Percentiles rank a stretch among this genome's conserved stretches.
Evolutionary conservation across 2,888 invertebrate species (phyloP).

Genomic region (Spodoptera picta): DNA sequence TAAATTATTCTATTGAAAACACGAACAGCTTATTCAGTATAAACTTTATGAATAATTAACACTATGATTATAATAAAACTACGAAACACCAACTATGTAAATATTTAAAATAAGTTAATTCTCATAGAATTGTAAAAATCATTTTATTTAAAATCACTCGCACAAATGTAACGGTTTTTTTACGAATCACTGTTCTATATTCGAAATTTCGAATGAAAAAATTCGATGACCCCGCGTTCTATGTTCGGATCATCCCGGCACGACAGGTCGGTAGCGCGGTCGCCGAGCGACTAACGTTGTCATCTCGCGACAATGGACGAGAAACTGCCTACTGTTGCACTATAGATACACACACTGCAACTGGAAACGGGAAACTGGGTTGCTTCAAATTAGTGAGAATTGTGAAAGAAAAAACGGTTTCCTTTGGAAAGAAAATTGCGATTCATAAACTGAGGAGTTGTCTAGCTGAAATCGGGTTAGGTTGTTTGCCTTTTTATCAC

Average conservation of each 20-base stretch:
- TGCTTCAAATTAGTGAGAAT: conserved; percentile 62
- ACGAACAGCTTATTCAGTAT: conserved; percentile 20
- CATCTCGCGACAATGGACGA: conserved; percentile 56
- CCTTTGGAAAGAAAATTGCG: conserved; percentile 47
- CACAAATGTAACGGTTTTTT: conserved; percentile 5
- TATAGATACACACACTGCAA: conserved; percentile 57
- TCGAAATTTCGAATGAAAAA: conserved; percentile 10
- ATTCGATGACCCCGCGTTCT: conserved; percentile 34
- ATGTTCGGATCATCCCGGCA: conserved; percentile 43
- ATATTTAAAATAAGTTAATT: conserved; percentile 6
- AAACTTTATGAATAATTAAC: conserved; percentile 39
- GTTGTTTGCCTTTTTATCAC: conserved; percentile 3
- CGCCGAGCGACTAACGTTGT: conserved; percentile 66
- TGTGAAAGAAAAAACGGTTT: conserved; percentile 50
- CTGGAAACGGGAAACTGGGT: conserved; percentile 65
- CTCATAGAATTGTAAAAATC: background rate
- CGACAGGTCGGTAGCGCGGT: conserved; percentile 66
- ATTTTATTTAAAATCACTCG: conserved; percentile 1
- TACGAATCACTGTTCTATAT: conserved; percentile 24
- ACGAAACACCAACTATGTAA: conserved; percentile 22
- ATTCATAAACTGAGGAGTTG: conserved; percentile 37
- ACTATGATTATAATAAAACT: conserved; percentile 20
- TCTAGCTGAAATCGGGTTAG: conserved; percentile 21
- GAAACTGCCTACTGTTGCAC: conserved; percentile 59
- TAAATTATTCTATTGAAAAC: conserved; percentile 41